Percentiles rank a stretch among this genome's conserved stretches.
Evolutionary conservation across 2,113 vertebrate genomes (phyloP).

Genomic region (Pseudorectes ferrugineus): DNA sequence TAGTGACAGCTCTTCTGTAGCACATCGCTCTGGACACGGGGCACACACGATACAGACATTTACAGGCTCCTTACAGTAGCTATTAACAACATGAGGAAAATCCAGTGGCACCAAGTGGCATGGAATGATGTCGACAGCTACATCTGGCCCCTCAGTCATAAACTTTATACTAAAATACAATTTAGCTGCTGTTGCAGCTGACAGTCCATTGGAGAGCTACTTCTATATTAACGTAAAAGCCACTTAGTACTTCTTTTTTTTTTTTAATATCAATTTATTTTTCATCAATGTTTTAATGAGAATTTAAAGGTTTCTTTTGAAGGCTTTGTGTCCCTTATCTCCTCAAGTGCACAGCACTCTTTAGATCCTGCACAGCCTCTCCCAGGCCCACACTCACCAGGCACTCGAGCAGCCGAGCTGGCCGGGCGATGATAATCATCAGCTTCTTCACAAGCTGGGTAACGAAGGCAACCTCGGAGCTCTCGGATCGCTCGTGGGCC

Average conservation of each 20-base stretch:
- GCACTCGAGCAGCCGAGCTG: slow-evolving; percentile 93
- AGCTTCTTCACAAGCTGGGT: slow-evolving; percentile 91
- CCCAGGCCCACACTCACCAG: slow-evolving; percentile 78
- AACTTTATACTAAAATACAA: neutral
- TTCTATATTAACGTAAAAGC: neutral
- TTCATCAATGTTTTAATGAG: neutral
- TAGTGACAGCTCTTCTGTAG: neutral
- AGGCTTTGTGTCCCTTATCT: neutral
- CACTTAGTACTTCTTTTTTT: neutral
- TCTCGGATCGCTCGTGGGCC: slow-evolving; percentile 95
- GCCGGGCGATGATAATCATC: slow-evolving; percentile 95
- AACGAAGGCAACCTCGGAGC: slow-evolving; percentile 92
- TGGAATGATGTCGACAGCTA: neutral
- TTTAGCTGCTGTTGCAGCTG: neutral
- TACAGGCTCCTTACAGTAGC: neutral
- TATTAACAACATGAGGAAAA: neutral
- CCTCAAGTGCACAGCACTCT: neutral
- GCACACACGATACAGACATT: neutral
- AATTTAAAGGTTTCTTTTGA: neutral
- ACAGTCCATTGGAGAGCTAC: neutral
- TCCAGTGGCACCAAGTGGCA: neutral
- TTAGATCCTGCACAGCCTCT: neutral
- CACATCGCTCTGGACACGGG: accelerated
- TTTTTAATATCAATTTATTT: neutral
- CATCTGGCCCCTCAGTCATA: neutral